phyloP scores from a whole-genome alignment of 2,888 invertebrate species.

The Sarcophaga variegata region DNA sequence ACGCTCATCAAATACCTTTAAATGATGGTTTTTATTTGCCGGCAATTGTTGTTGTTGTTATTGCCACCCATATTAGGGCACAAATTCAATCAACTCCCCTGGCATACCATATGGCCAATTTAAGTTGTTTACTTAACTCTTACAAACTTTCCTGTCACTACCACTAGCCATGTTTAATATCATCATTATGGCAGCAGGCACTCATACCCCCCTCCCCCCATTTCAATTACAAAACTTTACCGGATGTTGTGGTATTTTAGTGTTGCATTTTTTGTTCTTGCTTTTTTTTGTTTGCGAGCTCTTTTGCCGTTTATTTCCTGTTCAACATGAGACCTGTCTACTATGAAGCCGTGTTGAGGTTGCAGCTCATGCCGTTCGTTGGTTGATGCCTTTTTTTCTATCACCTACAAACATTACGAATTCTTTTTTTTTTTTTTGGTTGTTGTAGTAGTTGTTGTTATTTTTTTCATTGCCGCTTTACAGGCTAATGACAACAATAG shows the following conservation, averaged over 20 bases:
- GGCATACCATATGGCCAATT: background rate
- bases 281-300: conserved; percentile 20
- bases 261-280: conserved; percentile 53
- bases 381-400: conserved; percentile 14
- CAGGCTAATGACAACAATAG: conserved; percentile 61
- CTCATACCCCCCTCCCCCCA: conserved; percentile 34
- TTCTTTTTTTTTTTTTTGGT: conserved; percentile 26
- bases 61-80: conserved; percentile 24
- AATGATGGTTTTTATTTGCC: conserved; percentile 37
- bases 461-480: conserved; percentile 37
- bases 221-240: conserved; percentile 52
- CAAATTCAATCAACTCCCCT: conserved; percentile 32
- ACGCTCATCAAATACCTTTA: conserved; percentile 15
- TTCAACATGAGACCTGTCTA: conserved; percentile 63
- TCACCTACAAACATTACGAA: conserved; percentile 50
- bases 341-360: conserved; percentile 59
- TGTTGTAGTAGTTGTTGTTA: conserved; percentile 35
- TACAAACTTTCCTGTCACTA: background rate
- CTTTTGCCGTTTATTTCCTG: conserved; percentile 37
- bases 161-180: conserved; percentile 11
- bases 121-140: conserved; percentile 45
- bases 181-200: conserved; percentile 50
- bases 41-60: conserved; percentile 7
- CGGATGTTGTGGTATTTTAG: conserved; percentile 67
- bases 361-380: conserved; percentile 43